These are phyloP conservation scores for Gymnobelideus leadbeateri DNA, from an alignment of 2,113 vertebrate genomes.

Conservation along the genomic window DNA sequence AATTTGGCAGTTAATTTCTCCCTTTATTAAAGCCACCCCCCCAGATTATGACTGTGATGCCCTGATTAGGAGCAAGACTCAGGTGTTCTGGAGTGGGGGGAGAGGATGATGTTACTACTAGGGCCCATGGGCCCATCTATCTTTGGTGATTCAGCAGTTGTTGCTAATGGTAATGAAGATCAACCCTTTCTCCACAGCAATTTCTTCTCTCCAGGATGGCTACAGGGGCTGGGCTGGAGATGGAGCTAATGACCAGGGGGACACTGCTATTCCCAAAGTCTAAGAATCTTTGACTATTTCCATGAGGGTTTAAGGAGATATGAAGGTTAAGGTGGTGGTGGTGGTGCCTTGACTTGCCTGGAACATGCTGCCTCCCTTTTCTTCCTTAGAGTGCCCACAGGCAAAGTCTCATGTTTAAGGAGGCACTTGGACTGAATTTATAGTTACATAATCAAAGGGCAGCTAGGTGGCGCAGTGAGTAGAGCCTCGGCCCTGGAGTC, in stretches of 20 bases:
- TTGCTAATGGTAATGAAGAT: background rate
- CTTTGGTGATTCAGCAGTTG: background rate
- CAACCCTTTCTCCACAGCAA: background rate
- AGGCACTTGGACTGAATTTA: background rate
- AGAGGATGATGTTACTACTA: background rate
- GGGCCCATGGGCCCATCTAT: too few relatives aligned
- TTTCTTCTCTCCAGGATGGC: background rate
- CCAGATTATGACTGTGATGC: background rate
- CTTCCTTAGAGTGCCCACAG: background rate
- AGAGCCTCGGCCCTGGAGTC: too few relatives aligned
- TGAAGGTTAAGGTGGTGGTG: background rate
- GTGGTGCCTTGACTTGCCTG: background rate
- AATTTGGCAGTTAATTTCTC: background rate
- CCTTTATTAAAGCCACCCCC: background rate
- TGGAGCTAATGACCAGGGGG: background rate
- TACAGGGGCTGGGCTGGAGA: background rate
- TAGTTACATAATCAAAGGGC: background rate
- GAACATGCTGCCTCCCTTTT: background rate
- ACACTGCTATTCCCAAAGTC: background rate
- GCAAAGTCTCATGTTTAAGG: background rate
- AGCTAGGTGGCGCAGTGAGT: too few relatives aligned
- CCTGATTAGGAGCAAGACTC: background rate
- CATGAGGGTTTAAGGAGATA: background rate
- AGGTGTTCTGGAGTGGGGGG: background rate
- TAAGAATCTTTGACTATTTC: background rate